These are phyloP conservation scores for Marisa cornuarietis DNA, from an alignment of 1,140 invertebrate species.

Conservation along the genomic window DNA sequence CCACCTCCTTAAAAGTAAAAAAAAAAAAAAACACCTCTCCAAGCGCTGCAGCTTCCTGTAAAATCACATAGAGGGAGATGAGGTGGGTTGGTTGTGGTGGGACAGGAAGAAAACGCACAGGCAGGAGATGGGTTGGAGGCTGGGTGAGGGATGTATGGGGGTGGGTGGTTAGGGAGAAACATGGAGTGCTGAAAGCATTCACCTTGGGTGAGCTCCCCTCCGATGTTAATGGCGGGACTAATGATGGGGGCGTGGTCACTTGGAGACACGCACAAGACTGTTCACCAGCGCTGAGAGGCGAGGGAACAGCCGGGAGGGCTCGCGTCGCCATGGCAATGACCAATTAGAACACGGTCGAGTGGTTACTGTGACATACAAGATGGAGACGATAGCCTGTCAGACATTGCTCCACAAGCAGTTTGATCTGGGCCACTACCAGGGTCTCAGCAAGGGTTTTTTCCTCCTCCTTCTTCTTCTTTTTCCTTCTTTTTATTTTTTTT, in stretches of 20 bases:
- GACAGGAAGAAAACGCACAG: not conserved
- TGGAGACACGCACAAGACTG: not conserved
- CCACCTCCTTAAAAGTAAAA: too few relatives aligned
- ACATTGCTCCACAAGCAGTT: not conserved
- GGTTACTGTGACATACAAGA: not conserved
- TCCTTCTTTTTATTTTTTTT: not conserved
- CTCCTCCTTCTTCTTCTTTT: not conserved
- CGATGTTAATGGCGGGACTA: not conserved
- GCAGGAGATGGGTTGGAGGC: not conserved
- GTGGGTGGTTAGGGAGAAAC: not conserved
- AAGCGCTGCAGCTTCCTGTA: too few relatives aligned
- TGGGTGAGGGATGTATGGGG: not conserved
- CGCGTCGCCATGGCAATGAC: constrained; percentile 7
- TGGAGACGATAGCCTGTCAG: not conserved
- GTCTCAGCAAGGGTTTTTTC: not conserved
- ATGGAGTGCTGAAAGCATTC: not conserved
- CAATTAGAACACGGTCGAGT: constrained; percentile 11
- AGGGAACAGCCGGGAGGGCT: not conserved
- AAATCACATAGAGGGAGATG: not conserved
- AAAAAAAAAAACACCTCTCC: too few relatives aligned
- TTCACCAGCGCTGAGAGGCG: not conserved
- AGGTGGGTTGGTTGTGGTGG: not conserved
- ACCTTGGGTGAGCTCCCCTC: not conserved
- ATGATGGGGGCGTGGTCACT: constrained; percentile 3
- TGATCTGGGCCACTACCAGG: not conserved